phyloP scores from a whole-genome alignment of 1,140 invertebrate species.

The Pseudomyrmex dendroicus region DNA sequence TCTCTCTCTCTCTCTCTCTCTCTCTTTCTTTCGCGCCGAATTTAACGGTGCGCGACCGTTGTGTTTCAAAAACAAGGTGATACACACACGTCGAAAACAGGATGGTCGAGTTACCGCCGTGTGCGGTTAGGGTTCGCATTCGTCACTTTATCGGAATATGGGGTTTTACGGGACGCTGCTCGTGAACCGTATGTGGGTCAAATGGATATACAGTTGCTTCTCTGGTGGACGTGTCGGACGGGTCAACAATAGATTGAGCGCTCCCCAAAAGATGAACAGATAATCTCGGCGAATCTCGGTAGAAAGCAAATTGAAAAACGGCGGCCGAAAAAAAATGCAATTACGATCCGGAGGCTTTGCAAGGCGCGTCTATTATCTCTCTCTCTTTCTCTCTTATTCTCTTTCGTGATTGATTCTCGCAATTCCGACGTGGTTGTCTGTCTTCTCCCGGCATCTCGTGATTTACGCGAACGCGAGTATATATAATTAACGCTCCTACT shows the following conservation, averaged over 20 bases:
- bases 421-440: background rate
- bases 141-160: conserved; percentile 64
- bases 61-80: conserved; percentile 50
- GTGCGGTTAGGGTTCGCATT: conserved; percentile 24
- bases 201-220: conserved; percentile 11
- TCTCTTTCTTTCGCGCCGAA: background rate
- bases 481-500: conserved; percentile 4
- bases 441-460: background rate
- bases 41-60: background rate
- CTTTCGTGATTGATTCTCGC: conserved; percentile 9
- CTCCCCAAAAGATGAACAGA: conserved; percentile 43
- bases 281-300: conserved; percentile 31
- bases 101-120: conserved; percentile 20
- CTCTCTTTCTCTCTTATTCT: background rate
- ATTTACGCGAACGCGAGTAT: background rate
- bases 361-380: background rate
- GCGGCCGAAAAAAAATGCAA: conserved; percentile 33
- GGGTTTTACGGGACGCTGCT: conserved; percentile 62
- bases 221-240: conserved; percentile 47
- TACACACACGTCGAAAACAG: conserved; percentile 41
- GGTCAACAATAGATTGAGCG: conserved; percentile 59
- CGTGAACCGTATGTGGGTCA: conserved; percentile 65
- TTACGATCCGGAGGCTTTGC: conserved; percentile 1
- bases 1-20: too few relatives aligned
- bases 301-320: conserved; percentile 36